Percentiles rank a stretch among this genome's conserved stretches.
phyloP scores from a whole-genome alignment of 92 coral and sea anemone species.

The Blastomussa wellsi region DNA sequence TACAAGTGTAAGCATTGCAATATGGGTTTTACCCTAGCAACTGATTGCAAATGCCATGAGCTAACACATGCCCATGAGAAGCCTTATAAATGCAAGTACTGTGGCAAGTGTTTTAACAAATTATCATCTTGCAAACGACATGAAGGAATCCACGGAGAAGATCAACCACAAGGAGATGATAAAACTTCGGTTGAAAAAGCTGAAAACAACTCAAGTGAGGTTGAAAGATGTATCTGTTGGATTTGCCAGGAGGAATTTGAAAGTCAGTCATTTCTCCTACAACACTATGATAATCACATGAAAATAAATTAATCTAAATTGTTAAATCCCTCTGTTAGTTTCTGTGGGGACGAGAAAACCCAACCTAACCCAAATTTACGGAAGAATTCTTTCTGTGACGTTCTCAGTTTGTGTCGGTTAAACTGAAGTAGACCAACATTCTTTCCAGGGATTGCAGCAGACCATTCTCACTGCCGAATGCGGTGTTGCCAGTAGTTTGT shows the following conservation, averaged over 20 bases:
- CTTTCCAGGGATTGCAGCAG: no score
- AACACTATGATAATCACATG: background rate
- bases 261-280: background rate
- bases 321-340: background rate
- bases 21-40: background rate
- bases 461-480: no score
- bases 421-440: background rate
- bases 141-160: background rate
- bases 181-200: background rate
- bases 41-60: background rate
- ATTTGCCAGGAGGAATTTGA: background rate
- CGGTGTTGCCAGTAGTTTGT: no score
- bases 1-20: background rate
- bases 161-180: background rate
- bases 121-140: background rate
- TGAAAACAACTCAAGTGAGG: background rate
- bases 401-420: no score
- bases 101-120: background rate
- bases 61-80: background rate
- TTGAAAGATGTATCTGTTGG: background rate
- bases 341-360: background rate
- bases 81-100: background rate
- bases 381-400: no score
- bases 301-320: no score
- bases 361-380: no score